Base-by-base conservation (phyloP, 2,888 invertebrate genomes). In the Lepidochitona cinerea region DNA sequence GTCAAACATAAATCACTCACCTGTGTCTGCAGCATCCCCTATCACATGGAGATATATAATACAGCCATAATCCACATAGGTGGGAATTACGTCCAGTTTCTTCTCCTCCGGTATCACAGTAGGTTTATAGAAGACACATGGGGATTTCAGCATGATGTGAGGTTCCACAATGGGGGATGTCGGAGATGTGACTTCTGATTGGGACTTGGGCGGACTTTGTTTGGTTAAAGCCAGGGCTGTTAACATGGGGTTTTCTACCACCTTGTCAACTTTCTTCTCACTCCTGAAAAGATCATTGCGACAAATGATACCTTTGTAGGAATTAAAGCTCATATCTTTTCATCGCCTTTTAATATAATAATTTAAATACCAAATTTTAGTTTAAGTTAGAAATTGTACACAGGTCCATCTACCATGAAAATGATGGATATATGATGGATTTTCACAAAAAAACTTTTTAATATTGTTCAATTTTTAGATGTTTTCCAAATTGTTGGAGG, bases 21-120 rank as follows among this genome's bases (percentile, higher is more conserved):
- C 49, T 1, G 4, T 49, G 49, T 49, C 49, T 72, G 37, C 66
- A 83, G 81, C 81, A 71, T 81, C 79, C 54, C 77, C 78, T 68
- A 79, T 71, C 0, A 78, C 79, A 68, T 89, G 87, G 6, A 84
- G 83, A 74, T 84, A 88, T 66, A 90, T 84, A 26, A 83, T 70
- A 18, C 87, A 85, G 68, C 92, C 85, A 65, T 91, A 84, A 83
- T 93, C 93, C 0, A 95, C 82, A 75, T 81, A 86, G 5, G 84
- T 83, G 18, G 87, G 86, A 29, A 84, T 75, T 5, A 82, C 83
- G 35, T 26, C 23, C 0, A 81, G 9, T 18, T 26, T 7, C 12
- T 54, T 41, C 0, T 35, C 29, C 26, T 49, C 36, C 1, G 78
- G 76, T 9, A 70, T 35, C 4, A 29, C 59, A 14, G 23, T 9